A percentile compares a stretch with the other conserved stretches of the same genome.
Evolutionary conservation across 1,140 invertebrate genomes (phyloP).

Genomic region (Drosophila ohnishii): DNA sequence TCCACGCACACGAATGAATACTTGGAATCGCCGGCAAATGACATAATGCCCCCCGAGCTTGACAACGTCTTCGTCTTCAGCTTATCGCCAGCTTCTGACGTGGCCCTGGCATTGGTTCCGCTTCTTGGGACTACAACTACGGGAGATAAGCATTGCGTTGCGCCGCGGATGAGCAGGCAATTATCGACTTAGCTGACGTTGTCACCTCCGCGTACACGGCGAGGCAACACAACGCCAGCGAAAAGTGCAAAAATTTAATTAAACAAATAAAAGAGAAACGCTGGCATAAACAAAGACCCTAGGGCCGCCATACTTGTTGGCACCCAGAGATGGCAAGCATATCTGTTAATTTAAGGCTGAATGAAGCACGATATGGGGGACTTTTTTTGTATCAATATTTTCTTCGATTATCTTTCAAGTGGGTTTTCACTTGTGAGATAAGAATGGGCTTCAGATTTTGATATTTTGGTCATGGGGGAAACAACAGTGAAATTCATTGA

Average conservation of each 20-base stretch:
- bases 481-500: slow-evolving; percentile 16
- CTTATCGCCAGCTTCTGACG: slow-evolving; percentile 49
- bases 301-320: slow-evolving; percentile 54
- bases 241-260: slow-evolving; percentile 41
- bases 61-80: slow-evolving; percentile 31
- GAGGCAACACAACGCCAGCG: neutral
- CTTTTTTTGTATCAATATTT: slow-evolving; percentile 28
- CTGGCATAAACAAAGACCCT: slow-evolving; percentile 61
- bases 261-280: slow-evolving; percentile 34
- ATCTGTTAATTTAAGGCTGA: slow-evolving; percentile 24
- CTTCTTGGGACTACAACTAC: slow-evolving; percentile 9
- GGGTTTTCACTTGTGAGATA: slow-evolving; percentile 17
- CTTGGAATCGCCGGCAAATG: slow-evolving; percentile 18
- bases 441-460: slow-evolving; percentile 8
- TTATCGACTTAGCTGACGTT: slow-evolving; percentile 54
- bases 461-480: neutral
- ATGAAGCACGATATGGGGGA: neutral
- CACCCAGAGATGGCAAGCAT: slow-evolving; percentile 26
- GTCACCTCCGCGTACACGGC: slow-evolving; percentile 12
- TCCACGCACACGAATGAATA: slow-evolving; percentile 19
- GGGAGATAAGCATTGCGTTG: slow-evolving; percentile 26
- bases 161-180: slow-evolving; percentile 32
- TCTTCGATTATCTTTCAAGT: slow-evolving; percentile 36
- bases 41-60: slow-evolving; percentile 40
- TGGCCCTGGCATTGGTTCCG: slow-evolving; percentile 47